Base-by-base conservation (phyloP, 2,113 vertebrate genomes). In the Oncorhynchus nerka region DNA sequence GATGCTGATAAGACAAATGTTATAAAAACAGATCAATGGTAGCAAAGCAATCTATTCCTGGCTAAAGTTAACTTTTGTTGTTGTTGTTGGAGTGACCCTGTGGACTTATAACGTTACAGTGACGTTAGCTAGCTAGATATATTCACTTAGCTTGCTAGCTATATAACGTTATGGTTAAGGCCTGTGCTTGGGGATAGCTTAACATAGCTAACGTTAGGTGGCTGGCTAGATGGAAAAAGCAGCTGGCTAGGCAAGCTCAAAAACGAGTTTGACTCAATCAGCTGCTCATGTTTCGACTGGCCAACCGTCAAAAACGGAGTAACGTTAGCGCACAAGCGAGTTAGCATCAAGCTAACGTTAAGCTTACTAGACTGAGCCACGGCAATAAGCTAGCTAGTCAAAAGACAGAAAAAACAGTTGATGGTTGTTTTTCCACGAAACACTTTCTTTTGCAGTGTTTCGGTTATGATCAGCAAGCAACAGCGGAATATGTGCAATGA, bases 1-100 rank as follows among this genome's bases (percentile, higher is more conserved):
- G 72, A 81, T 79, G 84, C 83, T 84, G 71, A 74, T 64, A 74
- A 74, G 74, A 22, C 62, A 57, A 71, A 45, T 34, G n/a, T 22
- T 9, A 26, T 64, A 26, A 64, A 55, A 64, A 55, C 15, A 19
- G 4, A 55, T 55, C 13, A 19, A 55, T 5, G 16, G 15, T 55
- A 19, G 16, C 6, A 62, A 9, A 55, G 12, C 16, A 55, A 55
- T 55, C 51, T 4, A 55, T 55, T 55, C 51, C 51, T 55, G 51
- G 51, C 16, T 55, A 55, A 55, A 13, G 16, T 55, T 0, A 19
- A 55, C 16, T 55, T 5, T 4, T 19, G 0, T 19, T 15, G 16
- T 32, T 32, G 4, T 34, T 34, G 30, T 4, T 4, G 30, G 16
- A 19, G 51, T 19, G 15, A 55, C 16, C 16, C 1, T 51, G 51